Conservation (phyloP, 2,888 invertebrate genomes). For the Pyrochroa serraticornis region DNA sequence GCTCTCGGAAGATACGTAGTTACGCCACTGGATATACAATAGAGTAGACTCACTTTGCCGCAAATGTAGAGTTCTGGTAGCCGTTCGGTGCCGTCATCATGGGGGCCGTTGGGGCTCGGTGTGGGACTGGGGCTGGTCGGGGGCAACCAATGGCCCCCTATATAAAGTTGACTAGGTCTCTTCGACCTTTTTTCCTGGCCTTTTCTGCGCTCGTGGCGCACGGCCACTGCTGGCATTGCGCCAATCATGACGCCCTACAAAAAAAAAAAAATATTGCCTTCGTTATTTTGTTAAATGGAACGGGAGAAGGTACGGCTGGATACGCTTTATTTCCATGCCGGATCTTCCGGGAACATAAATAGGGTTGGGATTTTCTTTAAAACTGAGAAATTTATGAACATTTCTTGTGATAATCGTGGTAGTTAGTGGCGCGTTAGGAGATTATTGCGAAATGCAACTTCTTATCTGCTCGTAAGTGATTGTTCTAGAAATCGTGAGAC, state of each 20-base stretch:
- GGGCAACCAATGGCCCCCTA: conserved; percentile 68
- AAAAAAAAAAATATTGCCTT: conserved; percentile 2
- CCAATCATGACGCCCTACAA: conserved; percentile 73
- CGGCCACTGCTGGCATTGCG: conserved; percentile 86
- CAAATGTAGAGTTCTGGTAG: conserved; percentile 74
- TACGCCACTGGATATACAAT: no score
- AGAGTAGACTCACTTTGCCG: conserved; percentile 70
- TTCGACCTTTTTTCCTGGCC: conserved; percentile 71
- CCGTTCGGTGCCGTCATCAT: conserved; percentile 61
- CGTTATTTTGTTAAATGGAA: not conserved
- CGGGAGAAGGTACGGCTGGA: not conserved
- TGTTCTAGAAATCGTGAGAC: no score
- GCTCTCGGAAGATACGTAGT: no score
- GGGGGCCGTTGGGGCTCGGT: conserved; percentile 66
- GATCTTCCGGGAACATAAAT: no score
- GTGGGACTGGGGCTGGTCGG: conserved; percentile 67
- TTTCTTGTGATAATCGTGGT: no score
- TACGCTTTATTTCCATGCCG: not conserved
- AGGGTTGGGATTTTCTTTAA: no score
- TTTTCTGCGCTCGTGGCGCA: conserved; percentile 79
- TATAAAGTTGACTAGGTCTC: conserved; percentile 68
- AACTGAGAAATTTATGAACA: no score
- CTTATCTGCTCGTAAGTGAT: no score
- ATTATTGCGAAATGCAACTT: no score
- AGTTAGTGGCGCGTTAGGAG: no score